Evolutionary conservation across 2,113 vertebrate species (phyloP).

Genomic region (Ictidomys tridecemlineatus): DNA sequence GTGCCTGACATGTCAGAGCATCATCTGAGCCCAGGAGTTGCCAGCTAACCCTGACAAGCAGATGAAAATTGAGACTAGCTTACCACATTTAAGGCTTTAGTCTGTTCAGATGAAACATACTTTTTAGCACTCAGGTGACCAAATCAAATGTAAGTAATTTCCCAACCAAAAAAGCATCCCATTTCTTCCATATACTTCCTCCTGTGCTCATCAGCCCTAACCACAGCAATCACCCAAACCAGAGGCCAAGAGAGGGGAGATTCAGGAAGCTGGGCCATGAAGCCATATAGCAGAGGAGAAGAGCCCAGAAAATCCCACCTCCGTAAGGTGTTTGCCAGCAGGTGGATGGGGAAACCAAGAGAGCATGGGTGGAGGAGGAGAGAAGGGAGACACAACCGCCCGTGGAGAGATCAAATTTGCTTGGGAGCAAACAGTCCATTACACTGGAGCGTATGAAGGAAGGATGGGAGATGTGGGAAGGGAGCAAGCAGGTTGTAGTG

Average conservation of each 20-base stretch:
- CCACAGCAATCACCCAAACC: not conserved
- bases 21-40: not conserved
- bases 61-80: not conserved
- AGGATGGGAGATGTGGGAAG: fast-evolving
- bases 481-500: not conserved
- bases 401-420: not conserved
- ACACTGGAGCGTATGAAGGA: not conserved
- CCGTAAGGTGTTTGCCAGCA: not conserved
- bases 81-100: not conserved
- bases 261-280: not conserved
- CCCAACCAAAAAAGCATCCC: not conserved
- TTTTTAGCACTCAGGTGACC: not conserved
- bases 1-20: not conserved
- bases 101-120: not conserved
- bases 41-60: not conserved
- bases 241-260: not conserved
- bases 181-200: not conserved
- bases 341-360: not conserved
- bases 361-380: not conserved
- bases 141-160: constrained; percentile 40
- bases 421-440: not conserved
- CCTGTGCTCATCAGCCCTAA: not conserved
- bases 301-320: not conserved
- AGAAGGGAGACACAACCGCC: not conserved
- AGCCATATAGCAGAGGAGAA: not conserved